A percentile compares a stretch with the other conserved stretches of the same genome.
phyloP scores from a whole-genome alignment of 2,113 vertebrate genomes.

The Cyphomyrus plagiostoma region DNA sequence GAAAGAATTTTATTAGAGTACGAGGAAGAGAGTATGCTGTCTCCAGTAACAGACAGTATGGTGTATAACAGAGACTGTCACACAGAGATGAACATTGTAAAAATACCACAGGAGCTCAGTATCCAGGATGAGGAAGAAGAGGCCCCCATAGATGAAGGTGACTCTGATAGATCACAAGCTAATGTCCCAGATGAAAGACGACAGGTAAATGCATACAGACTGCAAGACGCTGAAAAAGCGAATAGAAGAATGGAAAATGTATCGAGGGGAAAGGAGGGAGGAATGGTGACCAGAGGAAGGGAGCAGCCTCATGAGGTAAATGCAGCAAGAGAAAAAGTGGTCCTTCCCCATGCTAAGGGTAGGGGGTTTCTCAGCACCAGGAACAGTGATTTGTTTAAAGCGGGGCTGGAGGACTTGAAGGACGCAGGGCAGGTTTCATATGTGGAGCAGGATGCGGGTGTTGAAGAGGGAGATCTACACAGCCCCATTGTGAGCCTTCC shows the following conservation, averaged over 20 bases:
- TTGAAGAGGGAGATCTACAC: not conserved
- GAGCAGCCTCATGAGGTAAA: slow-evolving; percentile 7
- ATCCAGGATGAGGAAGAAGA: not conserved
- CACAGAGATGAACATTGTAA: not conserved
- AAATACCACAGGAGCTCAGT: not conserved
- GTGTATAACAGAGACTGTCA: not conserved
- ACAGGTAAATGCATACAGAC: not conserved
- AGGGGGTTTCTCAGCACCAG: not conserved
- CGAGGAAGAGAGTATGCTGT: not conserved
- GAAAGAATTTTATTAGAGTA: not conserved
- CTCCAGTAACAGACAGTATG: not conserved
- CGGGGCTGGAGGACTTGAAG: not conserved
- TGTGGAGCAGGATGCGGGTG: not conserved
- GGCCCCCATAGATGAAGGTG: not conserved
- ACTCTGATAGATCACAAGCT: not conserved
- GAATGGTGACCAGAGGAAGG: not conserved
- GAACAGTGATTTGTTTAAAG: not conserved
- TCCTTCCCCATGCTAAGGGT: not conserved
- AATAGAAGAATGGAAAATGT: not conserved
- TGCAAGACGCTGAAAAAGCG: not conserved
- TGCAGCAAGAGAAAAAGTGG: slow-evolving; percentile 9
- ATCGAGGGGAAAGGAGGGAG: not conserved
- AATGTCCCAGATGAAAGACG: not conserved
- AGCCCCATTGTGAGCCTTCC: not conserved
- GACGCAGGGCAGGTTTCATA: not conserved